Evolutionary conservation across 1,140 invertebrate species (phyloP).

Genomic region (Pinna nobilis): DNA sequence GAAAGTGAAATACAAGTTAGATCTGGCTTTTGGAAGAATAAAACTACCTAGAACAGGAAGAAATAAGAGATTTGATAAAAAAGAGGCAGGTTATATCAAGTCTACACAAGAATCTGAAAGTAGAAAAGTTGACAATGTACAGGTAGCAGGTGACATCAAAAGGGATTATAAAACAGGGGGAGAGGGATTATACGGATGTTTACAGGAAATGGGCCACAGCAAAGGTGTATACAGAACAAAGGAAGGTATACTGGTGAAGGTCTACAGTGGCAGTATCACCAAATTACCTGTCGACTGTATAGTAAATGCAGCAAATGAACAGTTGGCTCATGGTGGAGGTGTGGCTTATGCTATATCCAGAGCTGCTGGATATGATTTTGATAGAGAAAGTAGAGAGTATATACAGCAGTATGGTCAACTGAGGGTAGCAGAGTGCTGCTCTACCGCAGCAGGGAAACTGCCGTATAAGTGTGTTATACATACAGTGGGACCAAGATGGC

Average conservation of each 20-base stretch:
- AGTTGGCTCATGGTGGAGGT: slow-evolving; percentile 87
- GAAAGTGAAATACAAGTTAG: no score
- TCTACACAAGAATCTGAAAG: no score
- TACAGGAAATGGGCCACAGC: no score
- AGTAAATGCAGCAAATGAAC: slow-evolving; percentile 91
- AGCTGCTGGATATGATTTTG: slow-evolving; percentile 45
- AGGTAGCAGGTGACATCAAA: no score
- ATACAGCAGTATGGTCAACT: slow-evolving; percentile 34
- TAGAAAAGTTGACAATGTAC: no score
- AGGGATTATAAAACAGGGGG: no score
- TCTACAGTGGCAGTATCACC: slow-evolving; percentile 84
- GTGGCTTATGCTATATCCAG: slow-evolving; percentile 86
- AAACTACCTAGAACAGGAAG: no score
- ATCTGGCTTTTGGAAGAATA: no score
- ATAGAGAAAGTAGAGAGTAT: slow-evolving; percentile 45
- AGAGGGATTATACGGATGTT: no score
- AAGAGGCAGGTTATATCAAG: no score
- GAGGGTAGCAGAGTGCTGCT: slow-evolving; percentile 38
- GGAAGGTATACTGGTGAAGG: slow-evolving; percentile 22
- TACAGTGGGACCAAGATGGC: slow-evolving; percentile 55
- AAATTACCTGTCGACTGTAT: slow-evolving; percentile 89
- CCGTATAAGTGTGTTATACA: slow-evolving; percentile 52
- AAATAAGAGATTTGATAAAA: no score
- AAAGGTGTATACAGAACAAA: no score
- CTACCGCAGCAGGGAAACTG: slow-evolving; percentile 43